Base-by-base conservation (phyloP, 2,797 vertebrate species). In the Chelonia mydas region DNA sequence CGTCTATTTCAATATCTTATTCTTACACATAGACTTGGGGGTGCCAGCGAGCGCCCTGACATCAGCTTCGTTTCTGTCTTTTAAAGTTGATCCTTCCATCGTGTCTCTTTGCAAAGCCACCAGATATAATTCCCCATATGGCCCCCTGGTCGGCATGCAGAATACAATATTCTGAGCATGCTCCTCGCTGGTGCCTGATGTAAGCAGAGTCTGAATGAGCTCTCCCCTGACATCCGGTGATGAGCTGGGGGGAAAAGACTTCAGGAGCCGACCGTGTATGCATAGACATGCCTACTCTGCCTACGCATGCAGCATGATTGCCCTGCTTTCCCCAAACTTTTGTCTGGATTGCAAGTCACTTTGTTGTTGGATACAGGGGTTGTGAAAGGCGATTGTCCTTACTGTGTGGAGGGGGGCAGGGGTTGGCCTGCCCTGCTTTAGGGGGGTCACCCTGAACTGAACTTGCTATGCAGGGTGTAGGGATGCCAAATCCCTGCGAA, bases 21-120 rank as follows among this genome's bases (percentile, higher is more conserved):
- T 94, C 78, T 57, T 10, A n/a, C 57, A 37, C 93, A 79, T 47
- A 5, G 9, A 89, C 89, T 83, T 57, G 82, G 92, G 86, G 8
- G 28, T 61, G 86, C 82, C 96, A 90, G 5, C 77, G 84, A 11
- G 77, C 77, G 33, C 3, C 11, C 89, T 57, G 92, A 27, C 61
- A 72, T n/a, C 21, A 77, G 90, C 89, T 1, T 68, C 86, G 41
- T 3, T 61, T 81, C 93, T 74, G 89, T 1, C 1, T 0, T 12
- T 54, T 0, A 28, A 53, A 97, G 80, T 7, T 21, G n/a, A 1
- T 83, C 88, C 65, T 1, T 50, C 76, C 65, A 33, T 61, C 31
- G 3, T 16, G 6, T 59, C 15, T 59, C 57, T 31, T 59, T 31
- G 27, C 28, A 68, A 19, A 68, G 19, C 17, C 65, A 68, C 33